phyloP scores from a whole-genome alignment of 2,888 invertebrate genomes.

The Leistus spinibarbis region DNA sequence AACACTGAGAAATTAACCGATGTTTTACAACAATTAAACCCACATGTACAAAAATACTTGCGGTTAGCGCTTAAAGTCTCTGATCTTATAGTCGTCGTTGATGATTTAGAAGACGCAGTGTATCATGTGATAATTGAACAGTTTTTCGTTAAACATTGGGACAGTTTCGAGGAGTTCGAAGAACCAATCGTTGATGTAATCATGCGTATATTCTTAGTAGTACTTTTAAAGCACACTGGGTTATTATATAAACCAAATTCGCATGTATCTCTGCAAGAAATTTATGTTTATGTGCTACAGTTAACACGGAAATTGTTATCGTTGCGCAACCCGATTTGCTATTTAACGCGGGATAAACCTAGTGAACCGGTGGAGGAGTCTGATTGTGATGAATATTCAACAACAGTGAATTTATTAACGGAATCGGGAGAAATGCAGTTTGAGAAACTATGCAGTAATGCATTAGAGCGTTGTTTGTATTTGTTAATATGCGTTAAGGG shows the following conservation, averaged over 20 bases:
- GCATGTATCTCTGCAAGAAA: conserved; percentile 50
- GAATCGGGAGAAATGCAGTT: conserved; percentile 42
- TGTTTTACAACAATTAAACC: conserved; percentile 5
- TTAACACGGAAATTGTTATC: conserved; percentile 41
- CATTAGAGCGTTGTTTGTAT: conserved; percentile 60
- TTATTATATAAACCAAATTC: conserved; percentile 53
- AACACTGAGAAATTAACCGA: conserved; percentile 26
- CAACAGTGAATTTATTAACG: conserved; percentile 15
- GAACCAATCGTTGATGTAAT: conserved; percentile 52
- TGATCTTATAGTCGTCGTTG: conserved; percentile 6
- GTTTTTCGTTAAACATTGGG: conserved; percentile 36
- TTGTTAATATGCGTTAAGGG: conserved; percentile 60
- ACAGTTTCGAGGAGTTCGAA: conserved; percentile 33
- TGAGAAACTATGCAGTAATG: conserved; percentile 55
- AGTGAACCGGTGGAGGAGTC: conserved; percentile 34
- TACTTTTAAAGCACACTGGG: conserved; percentile 62
- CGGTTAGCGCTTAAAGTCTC: conserved; percentile 18
- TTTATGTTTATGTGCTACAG: conserved; percentile 51
- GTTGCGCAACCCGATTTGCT: conserved; percentile 27
- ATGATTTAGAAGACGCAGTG: conserved; percentile 24
- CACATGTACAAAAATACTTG: conserved; percentile 26
- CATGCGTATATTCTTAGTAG: conserved; percentile 59
- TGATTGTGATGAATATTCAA: conserved; percentile 37
- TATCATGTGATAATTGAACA: conserved; percentile 30
- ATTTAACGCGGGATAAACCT: conserved; percentile 9